Evolutionary conservation across 1,140 invertebrate genomes (phyloP), one percentile per base, ranked within the genome.

Genomic region (Dinoponera quadriceps): DNA sequence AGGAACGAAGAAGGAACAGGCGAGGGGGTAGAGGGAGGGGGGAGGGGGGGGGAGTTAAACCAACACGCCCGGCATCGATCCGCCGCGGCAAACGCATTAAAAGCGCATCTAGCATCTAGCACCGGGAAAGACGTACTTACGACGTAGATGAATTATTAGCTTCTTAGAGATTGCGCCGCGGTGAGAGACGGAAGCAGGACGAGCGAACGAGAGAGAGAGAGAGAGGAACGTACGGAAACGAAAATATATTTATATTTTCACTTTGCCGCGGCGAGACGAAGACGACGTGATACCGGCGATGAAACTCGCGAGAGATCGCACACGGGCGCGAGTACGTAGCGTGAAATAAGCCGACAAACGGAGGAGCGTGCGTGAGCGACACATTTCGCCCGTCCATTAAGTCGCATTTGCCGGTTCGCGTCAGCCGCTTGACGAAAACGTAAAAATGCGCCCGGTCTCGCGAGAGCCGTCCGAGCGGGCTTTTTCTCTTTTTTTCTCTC

Each of bases 221-320:
- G 13, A 14, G 59, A 18, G 9, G 7, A 44, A 9, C 27, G 44
- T 13, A 13, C 55, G 22, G 62, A 18, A 38, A 13, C 13, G 62
- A 68, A 59, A 63, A 77, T 77, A 77, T 65, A 82, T 82, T 82
- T 77, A 77, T 65, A 82, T 82, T 82, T 82, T 82, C 59, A 51
- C 38, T 75, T 49, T 27, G 44, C 49, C 51, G 3, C 33, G 20
- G 33, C 0, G n/a, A 2, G 49, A n/a, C n/a, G n/a, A n/a, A 65
- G 27, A 11, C 27, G 49, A 22, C 25, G 38, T 3, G 33, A 75
- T 51, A 22, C n/a, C 9, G 38, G 3, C 38, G 29, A 16, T n/a
- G 16, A 57, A 57, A 55, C 68, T 25, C 22, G 63, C 75, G 63
- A 57, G 33, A 57, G 22, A 44, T 44, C 22, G 51, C 22, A 44